Evolutionary conservation across 2,888 invertebrate species (phyloP).

Genomic region (Sinhomidia bicolor): DNA sequence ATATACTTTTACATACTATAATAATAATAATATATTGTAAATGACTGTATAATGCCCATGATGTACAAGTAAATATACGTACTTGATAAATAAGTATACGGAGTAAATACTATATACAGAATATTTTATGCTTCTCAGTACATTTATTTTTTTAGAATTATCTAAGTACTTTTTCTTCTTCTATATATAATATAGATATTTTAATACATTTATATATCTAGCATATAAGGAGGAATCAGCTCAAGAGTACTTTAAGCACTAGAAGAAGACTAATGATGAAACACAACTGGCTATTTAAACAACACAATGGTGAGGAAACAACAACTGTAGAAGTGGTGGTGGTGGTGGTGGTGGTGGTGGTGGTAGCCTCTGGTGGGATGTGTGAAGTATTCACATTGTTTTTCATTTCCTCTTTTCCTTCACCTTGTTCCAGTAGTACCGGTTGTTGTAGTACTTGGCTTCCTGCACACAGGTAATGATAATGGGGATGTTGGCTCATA

Average conservation of each 20-base stretch:
- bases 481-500: background rate
- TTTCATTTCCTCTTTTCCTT: background rate
- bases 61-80: too few relatives aligned
- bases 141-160: background rate
- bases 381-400: background rate
- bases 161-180: background rate
- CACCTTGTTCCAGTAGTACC: background rate
- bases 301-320: conserved; percentile 17
- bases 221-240: conserved; percentile 43
- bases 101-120: background rate
- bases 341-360: background rate
- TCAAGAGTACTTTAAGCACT: conserved; percentile 45
- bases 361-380: background rate
- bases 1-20: background rate
- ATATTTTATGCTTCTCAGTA: conserved; percentile 5
- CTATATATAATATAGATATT: background rate
- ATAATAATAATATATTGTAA: background rate
- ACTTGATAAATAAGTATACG: background rate
- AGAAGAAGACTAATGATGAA: conserved; percentile 66
- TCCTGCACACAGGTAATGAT: background rate
- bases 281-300: conserved; percentile 63
- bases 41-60: too few relatives aligned
- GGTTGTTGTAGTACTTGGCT: background rate
- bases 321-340: background rate
- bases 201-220: background rate